These are phyloP conservation scores for Agrochola circellaris DNA, from an alignment of 2,888 invertebrate species.

Conservation along the genomic window DNA sequence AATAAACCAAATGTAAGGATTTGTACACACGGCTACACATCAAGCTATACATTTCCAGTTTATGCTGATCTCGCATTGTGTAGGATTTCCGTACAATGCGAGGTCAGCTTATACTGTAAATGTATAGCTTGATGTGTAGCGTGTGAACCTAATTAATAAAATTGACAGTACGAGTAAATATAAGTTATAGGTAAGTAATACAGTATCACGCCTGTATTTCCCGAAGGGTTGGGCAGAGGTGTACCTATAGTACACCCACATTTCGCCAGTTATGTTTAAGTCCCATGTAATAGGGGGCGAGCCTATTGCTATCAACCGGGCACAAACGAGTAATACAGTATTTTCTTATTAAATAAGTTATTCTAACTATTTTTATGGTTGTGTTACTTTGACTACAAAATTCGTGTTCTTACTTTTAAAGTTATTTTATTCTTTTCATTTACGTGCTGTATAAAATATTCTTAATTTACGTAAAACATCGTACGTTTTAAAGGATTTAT, in stretches of 20 bases:
- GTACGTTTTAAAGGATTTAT: constrained; percentile 8
- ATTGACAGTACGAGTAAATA: background rate
- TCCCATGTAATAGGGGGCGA: too few relatives aligned
- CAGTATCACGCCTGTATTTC: too few relatives aligned
- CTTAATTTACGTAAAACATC: constrained; percentile 12
- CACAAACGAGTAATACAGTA: background rate
- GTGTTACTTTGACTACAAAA: constrained; percentile 49
- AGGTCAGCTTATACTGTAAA: too few relatives aligned
- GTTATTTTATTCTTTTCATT: constrained; percentile 25
- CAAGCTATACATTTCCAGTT: too few relatives aligned
- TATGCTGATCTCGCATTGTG: too few relatives aligned
- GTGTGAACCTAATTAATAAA: background rate
- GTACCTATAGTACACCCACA: too few relatives aligned
- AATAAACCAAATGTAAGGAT: background rate
- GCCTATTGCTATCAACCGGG: too few relatives aligned
- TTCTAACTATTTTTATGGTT: constrained; percentile 25
- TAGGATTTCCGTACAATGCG: too few relatives aligned
- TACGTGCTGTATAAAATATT: constrained; percentile 50
- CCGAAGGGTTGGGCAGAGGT: too few relatives aligned
- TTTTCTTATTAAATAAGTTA: constrained; percentile 3
- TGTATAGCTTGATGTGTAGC: too few relatives aligned
- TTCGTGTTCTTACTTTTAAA: constrained; percentile 52
- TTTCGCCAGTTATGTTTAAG: too few relatives aligned
- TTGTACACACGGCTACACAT: too few relatives aligned
- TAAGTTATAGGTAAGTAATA: background rate